Base-by-base conservation (phyloP, 2,888 invertebrate genomes). In the Perizoma affinitatum region DNA sequence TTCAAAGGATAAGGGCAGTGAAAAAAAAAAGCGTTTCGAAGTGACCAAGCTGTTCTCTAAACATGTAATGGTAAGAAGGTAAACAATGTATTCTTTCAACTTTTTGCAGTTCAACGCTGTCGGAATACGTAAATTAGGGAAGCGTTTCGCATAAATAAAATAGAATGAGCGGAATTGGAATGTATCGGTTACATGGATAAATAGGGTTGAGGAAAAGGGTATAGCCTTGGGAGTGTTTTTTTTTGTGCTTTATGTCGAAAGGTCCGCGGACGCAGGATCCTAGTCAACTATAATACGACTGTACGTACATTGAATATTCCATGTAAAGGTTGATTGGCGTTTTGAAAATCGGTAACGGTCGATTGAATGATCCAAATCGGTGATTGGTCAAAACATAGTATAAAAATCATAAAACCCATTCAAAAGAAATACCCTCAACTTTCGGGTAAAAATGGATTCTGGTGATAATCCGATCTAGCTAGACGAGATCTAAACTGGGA, bases 41-140 rank as follows among this genome's bases (percentile, higher is more conserved):
- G 51, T 63, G 62, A 35, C 11, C 48, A 43, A 43, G 55, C 63
- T 55, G 45, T 8, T 0, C 4, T 5, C 9, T 7, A 0, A 10
- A 11, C 46, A 44, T 35, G 34, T 41, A 7, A 22, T 69, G 68
- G 65, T 70, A 72, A 71, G 69, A 69, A 76, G 72, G 64, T 62
- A 63, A 68, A 69, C 68, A 70, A 68, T 61, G 65, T 63, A 59
- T 63, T 62, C 63, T 59, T 56, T 56, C 54, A 66, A 71, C 58
- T 69, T 70, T 66, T 59, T 57, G 61, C 64, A 69, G 67, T 71
- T 67, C 54, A 64, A 62, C 69, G 65, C 54, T 62, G 63, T 58
- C 58, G 52, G 70, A 71, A 71, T 71, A 71, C 70, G 65, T 69
- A 71, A 67, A 69, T 71, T 67, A 67, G 56, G 68, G 51, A 64